Conservation (phyloP, 2,888 invertebrate genomes). For the Mesochorus sp. region DNA sequence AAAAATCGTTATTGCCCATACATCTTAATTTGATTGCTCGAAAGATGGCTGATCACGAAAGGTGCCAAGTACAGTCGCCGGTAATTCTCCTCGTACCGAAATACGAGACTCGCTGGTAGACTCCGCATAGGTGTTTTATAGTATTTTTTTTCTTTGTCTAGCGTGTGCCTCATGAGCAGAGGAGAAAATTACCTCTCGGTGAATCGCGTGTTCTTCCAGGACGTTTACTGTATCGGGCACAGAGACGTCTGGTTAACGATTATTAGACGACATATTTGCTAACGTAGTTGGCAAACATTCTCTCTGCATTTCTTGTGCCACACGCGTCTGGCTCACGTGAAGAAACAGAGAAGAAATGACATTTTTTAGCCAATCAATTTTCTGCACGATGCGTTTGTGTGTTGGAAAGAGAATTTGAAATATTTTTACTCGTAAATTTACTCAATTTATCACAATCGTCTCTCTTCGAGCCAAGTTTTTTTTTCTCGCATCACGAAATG, state of each 20-base stretch:
- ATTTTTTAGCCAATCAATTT: too few relatives aligned
- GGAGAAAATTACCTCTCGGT: slow-evolving; percentile 53
- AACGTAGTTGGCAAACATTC: slow-evolving; percentile 47
- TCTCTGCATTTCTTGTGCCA: too few relatives aligned
- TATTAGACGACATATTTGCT: slow-evolving; percentile 63
- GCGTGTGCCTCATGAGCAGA: slow-evolving; percentile 60
- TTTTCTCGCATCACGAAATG: slow-evolving; percentile 4
- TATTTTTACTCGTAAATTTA: too few relatives aligned
- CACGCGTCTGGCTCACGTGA: too few relatives aligned
- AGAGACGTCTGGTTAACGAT: slow-evolving; percentile 57
- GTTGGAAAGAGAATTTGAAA: too few relatives aligned
- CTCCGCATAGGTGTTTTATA: slow-evolving; percentile 38
- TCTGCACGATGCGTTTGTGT: too few relatives aligned
- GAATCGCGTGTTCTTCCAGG: slow-evolving; percentile 61
- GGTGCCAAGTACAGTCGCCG: slow-evolving; percentile 26
- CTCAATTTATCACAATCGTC: too few relatives aligned
- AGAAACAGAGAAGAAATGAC: too few relatives aligned
- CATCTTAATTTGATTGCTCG: too few relatives aligned
- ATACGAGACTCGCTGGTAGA: slow-evolving; percentile 27
- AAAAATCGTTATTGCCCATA: too few relatives aligned
- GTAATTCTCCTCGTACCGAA: slow-evolving; percentile 24
- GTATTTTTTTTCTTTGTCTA: slow-evolving; percentile 51
- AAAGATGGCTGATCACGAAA: slow-evolving; percentile 1
- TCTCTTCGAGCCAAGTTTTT: slow-evolving; percentile 13
- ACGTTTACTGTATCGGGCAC: slow-evolving; percentile 2